These are phyloP conservation scores for Cataglyphis altisquamis DNA, from an alignment of 2,888 invertebrate genomes.

Conservation along the genomic window DNA sequence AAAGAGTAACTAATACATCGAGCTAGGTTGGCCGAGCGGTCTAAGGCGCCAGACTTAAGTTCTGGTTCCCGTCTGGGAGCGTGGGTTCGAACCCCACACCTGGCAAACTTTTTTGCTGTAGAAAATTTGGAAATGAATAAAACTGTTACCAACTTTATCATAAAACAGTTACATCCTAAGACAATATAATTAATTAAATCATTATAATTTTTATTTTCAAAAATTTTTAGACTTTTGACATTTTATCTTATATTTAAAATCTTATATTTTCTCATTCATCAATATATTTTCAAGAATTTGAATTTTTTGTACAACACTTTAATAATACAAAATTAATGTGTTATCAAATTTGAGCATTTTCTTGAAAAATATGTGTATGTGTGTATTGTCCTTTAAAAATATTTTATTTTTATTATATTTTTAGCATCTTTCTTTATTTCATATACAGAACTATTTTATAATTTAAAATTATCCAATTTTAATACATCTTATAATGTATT, in stretches of 20 bases:
- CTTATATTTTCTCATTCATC: not conserved
- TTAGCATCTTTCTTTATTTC: not conserved
- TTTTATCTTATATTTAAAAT: not conserved
- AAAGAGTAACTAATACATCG: not conserved
- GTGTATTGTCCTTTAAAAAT: not conserved
- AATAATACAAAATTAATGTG: not conserved
- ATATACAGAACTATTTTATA: not conserved
- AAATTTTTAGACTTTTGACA: not conserved
- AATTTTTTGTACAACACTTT: not conserved
- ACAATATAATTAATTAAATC: not conserved
- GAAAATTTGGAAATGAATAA: not conserved
- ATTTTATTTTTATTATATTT: not conserved
- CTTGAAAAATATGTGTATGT: not conserved
- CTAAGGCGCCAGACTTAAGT: conserved; percentile 95
- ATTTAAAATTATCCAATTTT: not conserved
- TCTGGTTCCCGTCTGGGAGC: conserved; percentile 94
- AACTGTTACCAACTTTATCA: not conserved
- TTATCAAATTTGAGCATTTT: not conserved
- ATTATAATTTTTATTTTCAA: not conserved
- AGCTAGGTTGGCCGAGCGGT: conserved; percentile 92
- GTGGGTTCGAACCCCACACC: conserved; percentile 95
- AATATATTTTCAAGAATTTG: not conserved
- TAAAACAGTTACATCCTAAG: not conserved
- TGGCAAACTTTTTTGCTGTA: conserved; percentile 86
- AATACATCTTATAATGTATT: not conserved